A percentile compares a stretch with the other conserved stretches of the same genome.
These are phyloP conservation scores for Thaumetopoea pityocampa DNA, from an alignment of 1,140 invertebrate species.

Conservation along the genomic window DNA sequence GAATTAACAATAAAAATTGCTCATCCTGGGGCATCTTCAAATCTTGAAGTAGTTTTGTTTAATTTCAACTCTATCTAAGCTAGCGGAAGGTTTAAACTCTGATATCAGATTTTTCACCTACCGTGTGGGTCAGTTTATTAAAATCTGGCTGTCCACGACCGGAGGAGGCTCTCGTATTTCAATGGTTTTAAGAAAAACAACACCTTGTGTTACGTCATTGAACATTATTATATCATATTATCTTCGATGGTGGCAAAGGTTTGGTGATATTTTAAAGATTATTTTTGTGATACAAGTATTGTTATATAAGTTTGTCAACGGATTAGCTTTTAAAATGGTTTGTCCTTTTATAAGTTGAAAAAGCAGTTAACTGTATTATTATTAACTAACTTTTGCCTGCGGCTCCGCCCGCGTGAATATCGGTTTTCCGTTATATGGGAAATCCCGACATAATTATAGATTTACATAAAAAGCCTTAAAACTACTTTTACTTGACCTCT, in stretches of 20 bases:
- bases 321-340: no score
- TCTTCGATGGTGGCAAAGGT: constrained; percentile 36
- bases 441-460: no score
- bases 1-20: constrained; percentile 72
- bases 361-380: no score
- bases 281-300: no score
- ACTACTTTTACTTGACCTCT: no score
- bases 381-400: no score
- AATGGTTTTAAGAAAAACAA: constrained; percentile 66
- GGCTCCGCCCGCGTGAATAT: no score
- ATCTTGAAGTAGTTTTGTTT: background rate
- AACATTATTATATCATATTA: constrained; percentile 30
- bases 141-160: constrained; percentile 51
- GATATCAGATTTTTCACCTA: constrained; percentile 29
- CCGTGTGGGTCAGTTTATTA: constrained; percentile 70
- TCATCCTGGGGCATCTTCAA: constrained; percentile 50
- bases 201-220: constrained; percentile 60
- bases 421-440: no score
- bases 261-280: constrained; percentile 1
- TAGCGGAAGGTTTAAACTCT: constrained; percentile 16
- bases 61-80: background rate
- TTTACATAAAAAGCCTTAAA: no score
- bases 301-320: no score
- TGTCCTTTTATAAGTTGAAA: no score
- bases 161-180: constrained; percentile 63